A percentile compares a stretch with the other conserved stretches of the same genome.
These are phyloP conservation scores for Lathamus discolor DNA, from an alignment of 2,113 vertebrate genomes.

Conservation along the genomic window DNA sequence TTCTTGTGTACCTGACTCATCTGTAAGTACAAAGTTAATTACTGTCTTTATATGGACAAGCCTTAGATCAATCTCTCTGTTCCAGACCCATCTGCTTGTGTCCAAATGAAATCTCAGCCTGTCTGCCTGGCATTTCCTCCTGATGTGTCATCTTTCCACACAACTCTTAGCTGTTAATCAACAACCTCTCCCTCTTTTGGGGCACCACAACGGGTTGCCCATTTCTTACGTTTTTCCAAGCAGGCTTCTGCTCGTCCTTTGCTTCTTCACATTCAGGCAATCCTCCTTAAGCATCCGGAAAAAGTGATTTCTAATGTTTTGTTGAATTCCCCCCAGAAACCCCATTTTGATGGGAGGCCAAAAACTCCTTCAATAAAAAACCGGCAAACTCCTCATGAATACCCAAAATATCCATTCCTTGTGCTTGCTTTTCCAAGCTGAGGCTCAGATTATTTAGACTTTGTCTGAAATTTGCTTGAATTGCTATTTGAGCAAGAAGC, in stretches of 20 bases:
- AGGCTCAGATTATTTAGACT: not conserved
- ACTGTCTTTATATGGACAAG: slow-evolving; percentile 28
- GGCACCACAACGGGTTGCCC: not conserved
- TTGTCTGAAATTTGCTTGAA: not conserved
- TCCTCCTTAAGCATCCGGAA: not conserved
- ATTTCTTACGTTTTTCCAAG: not conserved
- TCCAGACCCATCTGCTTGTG: slow-evolving; percentile 42
- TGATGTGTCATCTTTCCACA: slow-evolving; percentile 26
- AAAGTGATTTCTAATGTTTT: not conserved
- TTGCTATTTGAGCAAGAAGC: not conserved
- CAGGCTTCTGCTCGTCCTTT: not conserved
- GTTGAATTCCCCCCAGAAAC: not conserved
- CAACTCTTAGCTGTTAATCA: not conserved
- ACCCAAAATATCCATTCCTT: not conserved
- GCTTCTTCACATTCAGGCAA: not conserved
- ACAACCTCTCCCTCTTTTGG: not conserved
- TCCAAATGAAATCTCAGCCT: slow-evolving; percentile 49
- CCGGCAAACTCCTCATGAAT: not conserved
- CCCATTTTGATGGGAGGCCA: not conserved
- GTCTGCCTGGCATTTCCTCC: slow-evolving; percentile 22
- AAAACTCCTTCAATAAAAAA: not conserved
- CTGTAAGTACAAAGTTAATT: slow-evolving; percentile 25
- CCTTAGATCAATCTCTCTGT: not conserved
- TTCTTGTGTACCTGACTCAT: slow-evolving; percentile 15
- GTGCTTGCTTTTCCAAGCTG: not conserved